phyloP scores from a whole-genome alignment of 2,888 invertebrate genomes.

The Anoplius nigerrimus region DNA sequence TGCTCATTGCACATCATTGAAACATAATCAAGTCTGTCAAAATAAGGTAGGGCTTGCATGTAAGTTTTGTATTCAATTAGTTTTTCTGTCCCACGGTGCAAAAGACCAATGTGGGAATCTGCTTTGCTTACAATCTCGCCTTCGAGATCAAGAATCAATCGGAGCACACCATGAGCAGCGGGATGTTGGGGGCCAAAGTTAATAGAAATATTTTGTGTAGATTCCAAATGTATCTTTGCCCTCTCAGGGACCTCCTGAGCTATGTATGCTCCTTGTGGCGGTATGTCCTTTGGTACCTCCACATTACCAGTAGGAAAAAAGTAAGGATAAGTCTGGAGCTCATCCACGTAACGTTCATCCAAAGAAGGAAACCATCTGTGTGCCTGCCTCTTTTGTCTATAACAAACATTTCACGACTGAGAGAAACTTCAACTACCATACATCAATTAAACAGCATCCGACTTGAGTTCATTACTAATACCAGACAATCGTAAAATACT shows the following conservation, averaged over 20 bases:
- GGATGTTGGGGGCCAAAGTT: slow-evolving; percentile 98
- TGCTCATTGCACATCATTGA: slow-evolving; percentile 99
- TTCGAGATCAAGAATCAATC: slow-evolving; percentile 89
- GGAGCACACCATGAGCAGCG: slow-evolving; percentile 94
- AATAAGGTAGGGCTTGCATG: slow-evolving; percentile 97
- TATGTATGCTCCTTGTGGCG: no score
- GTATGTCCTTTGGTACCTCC: background rate
- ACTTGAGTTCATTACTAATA: no score
- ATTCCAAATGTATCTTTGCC: background rate
- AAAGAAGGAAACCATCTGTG: slow-evolving; percentile 30
- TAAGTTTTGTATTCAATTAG: slow-evolving; percentile 99
- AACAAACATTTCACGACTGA: slow-evolving; percentile 20
- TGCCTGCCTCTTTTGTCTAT: slow-evolving; percentile 34
- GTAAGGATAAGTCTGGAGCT: background rate
- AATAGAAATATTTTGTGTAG: slow-evolving; percentile 86
- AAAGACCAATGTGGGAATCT: slow-evolving; percentile 97
- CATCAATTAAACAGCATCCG: no score
- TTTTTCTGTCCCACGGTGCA: slow-evolving; percentile 98
- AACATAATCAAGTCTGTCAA: slow-evolving; percentile 98
- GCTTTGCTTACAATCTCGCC: slow-evolving; percentile 92
- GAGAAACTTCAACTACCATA: no score
- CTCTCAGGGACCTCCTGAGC: no score
- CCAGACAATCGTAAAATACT: background rate
- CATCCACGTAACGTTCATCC: background rate
- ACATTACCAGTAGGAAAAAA: no score